phyloP scores from a whole-genome alignment of 2,888 invertebrate species.

The Cataglyphis rosenhaueri region DNA sequence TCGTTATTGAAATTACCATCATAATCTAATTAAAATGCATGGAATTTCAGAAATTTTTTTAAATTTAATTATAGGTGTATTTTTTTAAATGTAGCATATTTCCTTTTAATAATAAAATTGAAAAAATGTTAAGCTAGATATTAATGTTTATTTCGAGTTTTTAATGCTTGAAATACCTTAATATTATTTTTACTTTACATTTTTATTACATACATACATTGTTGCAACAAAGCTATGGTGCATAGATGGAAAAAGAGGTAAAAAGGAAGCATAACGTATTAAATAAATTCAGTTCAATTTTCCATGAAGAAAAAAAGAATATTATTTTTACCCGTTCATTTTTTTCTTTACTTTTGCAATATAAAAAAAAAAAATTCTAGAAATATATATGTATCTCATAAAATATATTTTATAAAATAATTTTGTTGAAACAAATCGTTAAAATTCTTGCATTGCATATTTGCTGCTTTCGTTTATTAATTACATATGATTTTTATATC shows the following conservation, averaged over 20 bases:
- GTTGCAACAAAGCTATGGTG: background rate
- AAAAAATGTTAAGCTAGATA: background rate
- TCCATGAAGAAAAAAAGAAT: background rate
- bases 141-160: background rate
- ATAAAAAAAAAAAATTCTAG: conserved; percentile 8
- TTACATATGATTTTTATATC: background rate
- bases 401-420: conserved; percentile 1
- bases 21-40: conserved; percentile 24
- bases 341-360: background rate
- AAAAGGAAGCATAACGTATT: conserved; percentile 8
- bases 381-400: background rate
- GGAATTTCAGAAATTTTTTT: background rate
- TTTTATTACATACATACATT: background rate
- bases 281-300: conserved; percentile 27
- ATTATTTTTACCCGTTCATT: background rate
- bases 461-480: background rate
- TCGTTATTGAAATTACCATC: background rate
- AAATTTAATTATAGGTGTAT: background rate
- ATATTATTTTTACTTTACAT: conserved; percentile 2
- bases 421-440: background rate
- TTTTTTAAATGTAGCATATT: background rate
- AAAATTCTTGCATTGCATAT: background rate
- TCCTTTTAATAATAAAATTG: background rate
- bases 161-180: background rate
- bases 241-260: background rate